These are phyloP conservation scores for Brachyhypopomus gauderio DNA, from an alignment of 2,113 vertebrate genomes.

Conservation along the genomic window DNA sequence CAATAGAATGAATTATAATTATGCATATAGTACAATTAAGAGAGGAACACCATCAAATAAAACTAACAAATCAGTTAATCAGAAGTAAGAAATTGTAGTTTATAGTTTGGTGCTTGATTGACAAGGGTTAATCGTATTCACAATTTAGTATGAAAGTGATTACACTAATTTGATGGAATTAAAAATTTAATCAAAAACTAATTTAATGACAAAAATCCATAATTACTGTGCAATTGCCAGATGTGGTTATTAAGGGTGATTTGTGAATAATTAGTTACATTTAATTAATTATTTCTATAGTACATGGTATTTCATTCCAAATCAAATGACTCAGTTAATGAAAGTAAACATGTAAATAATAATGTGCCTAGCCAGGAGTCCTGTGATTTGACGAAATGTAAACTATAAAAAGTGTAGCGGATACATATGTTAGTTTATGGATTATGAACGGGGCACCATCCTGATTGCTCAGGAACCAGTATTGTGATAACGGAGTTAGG, in stretches of 20 bases:
- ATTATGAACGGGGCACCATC: too few relatives aligned
- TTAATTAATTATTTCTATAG: neutral
- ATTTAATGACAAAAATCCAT: constrained; percentile 3
- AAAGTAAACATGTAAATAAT: neutral
- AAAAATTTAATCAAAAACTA: neutral
- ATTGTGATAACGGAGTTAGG: too few relatives aligned
- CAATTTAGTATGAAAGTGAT: constrained; percentile 5
- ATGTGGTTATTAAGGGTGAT: neutral
- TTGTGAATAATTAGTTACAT: constrained; percentile 12
- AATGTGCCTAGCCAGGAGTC: neutral
- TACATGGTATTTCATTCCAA: neutral
- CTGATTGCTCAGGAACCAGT: too few relatives aligned
- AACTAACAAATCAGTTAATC: neutral
- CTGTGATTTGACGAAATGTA: neutral
- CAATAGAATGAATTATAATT: too few relatives aligned
- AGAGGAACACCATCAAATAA: too few relatives aligned
- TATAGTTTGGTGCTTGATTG: neutral
- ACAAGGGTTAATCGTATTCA: neutral
- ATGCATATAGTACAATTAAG: too few relatives aligned
- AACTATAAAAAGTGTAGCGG: neutral
- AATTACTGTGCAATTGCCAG: neutral
- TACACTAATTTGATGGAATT: neutral
- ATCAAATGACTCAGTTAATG: neutral
- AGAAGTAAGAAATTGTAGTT: neutral
- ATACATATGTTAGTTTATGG: too few relatives aligned